These are phyloP conservation scores for Copidosoma aretas DNA, from an alignment of 2,888 invertebrate genomes.

Conservation along the genomic window DNA sequence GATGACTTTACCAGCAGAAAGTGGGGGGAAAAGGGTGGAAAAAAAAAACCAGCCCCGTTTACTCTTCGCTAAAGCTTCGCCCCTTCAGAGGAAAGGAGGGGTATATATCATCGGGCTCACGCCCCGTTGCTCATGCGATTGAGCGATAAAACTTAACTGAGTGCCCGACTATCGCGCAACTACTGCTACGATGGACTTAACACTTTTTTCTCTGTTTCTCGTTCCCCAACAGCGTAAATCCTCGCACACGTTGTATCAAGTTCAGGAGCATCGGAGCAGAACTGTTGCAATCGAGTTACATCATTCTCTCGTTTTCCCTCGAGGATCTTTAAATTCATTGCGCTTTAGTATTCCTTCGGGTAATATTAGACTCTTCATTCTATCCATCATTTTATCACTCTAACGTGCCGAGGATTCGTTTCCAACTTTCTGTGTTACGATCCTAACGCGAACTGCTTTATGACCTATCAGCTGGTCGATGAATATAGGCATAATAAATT, in stretches of 20 bases:
- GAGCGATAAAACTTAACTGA: slow-evolving; percentile 30
- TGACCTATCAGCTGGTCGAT: too few species aligned
- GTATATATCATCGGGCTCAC: slow-evolving; percentile 46
- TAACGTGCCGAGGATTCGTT: too few species aligned
- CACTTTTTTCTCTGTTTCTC: background rate
- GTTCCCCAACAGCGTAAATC: background rate
- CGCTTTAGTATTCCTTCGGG: too few species aligned
- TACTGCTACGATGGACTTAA: background rate
- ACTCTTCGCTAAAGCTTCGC: background rate
- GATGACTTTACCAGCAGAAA: background rate
- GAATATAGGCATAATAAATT: too few species aligned
- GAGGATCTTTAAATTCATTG: too few species aligned
- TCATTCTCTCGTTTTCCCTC: background rate
- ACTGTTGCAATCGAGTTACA: background rate
- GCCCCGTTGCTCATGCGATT: slow-evolving; percentile 45
- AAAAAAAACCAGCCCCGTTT: slow-evolving; percentile 11
- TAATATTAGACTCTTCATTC: too few species aligned
- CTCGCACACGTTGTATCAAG: background rate
- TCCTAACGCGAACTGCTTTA: too few species aligned
- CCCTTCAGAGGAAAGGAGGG: slow-evolving; percentile 36
- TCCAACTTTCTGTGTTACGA: too few species aligned
- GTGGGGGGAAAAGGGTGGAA: background rate
- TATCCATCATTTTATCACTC: too few species aligned
- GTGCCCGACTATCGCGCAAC: background rate
- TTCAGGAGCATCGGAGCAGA: background rate